Evolutionary conservation across 2,113 vertebrate genomes (phyloP), one percentile per base, ranked within the genome.

Genomic region (Rutilus rutilus): DNA sequence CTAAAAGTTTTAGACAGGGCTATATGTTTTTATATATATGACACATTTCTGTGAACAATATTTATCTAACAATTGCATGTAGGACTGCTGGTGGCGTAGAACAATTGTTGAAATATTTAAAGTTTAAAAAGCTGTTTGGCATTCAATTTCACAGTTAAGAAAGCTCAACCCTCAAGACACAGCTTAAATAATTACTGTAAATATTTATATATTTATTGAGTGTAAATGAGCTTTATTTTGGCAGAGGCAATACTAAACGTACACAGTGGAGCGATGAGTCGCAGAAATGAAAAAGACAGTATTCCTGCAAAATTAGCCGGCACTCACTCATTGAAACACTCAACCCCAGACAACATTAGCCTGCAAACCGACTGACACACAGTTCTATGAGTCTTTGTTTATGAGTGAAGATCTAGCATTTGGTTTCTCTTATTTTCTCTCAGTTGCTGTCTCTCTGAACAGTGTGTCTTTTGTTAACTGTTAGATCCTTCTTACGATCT

Each of bases 191-290:
- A 76, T 71, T 71, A 47, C 69, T 57, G 17, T 30, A 39, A 50
- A 27, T 17, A 50, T 50, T 25, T 59, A 36, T 36, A 78, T 36
- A 79, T 60, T 30, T 79, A 42, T 42, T 42, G 62, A 25, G 79
- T 86, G 57, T 73, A 76, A 81, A 81, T 76, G 23, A 76, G 36
- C 33, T 78, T 64, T 85, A 23, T 12, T 75, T 80, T 78, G 23
- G 33, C 30, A 15, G 21, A 60, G 77, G 77, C 54, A 42, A 79
- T 79, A 4, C 54, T 60, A 60, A 78, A 78, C 54, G n/a, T 3
- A 60, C 77, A 79, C 21, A 60, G 23, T 4, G 11, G 23, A 62
- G 33, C 23, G n/a, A 62, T 42, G 77, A 79, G 23, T 42, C 7
- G 2, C 23, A 39, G 21, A 79, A 79, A n/a, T 59, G 0, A 78